A percentile compares a stretch with the other conserved stretches of the same genome.
phyloP scores from a whole-genome alignment of 2,888 invertebrate species.

The Marasmarcha lunaedactyla region DNA sequence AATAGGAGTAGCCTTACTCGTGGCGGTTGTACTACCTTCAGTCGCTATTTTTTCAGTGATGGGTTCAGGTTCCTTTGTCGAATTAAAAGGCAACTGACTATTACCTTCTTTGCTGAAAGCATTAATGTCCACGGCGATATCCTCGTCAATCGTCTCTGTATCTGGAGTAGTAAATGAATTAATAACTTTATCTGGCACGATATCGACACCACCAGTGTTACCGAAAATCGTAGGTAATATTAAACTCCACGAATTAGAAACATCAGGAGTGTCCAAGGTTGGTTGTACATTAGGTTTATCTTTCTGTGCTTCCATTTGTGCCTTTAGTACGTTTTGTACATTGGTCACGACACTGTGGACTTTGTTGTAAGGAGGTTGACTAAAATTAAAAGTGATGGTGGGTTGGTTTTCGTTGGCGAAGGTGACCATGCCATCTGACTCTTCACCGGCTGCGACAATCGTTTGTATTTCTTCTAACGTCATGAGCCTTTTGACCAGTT shows the following conservation, averaged over 20 bases:
- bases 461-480: conserved; percentile 87
- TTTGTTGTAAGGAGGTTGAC: conserved; percentile 73
- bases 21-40: conserved; percentile 13
- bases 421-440: conserved; percentile 69
- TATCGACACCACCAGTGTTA: conserved; percentile 74
- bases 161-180: conserved; percentile 46
- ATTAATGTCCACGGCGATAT: conserved; percentile 28
- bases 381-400: conserved; percentile 54
- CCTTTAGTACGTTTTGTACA: conserved; percentile 85
- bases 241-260: conserved; percentile 83
- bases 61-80: conserved; percentile 17
- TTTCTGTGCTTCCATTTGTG: conserved; percentile 78
- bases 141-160: conserved; percentile 47
- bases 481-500: conserved; percentile 85
- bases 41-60: conserved; percentile 20
- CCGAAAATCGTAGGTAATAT: conserved; percentile 85
- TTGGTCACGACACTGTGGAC: conserved; percentile 85
- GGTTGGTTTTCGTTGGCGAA: conserved; percentile 60
- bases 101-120: conserved; percentile 39
- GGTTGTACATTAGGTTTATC: conserved; percentile 50
- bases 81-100: conserved; percentile 26
- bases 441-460: conserved; percentile 85
- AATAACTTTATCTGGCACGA: conserved; percentile 64
- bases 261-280: conserved; percentile 77
- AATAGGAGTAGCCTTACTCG: conserved; percentile 14